Evolutionary conservation across 1,140 invertebrate genomes (phyloP).

Genomic region (Drosophila subpulchrella): DNA sequence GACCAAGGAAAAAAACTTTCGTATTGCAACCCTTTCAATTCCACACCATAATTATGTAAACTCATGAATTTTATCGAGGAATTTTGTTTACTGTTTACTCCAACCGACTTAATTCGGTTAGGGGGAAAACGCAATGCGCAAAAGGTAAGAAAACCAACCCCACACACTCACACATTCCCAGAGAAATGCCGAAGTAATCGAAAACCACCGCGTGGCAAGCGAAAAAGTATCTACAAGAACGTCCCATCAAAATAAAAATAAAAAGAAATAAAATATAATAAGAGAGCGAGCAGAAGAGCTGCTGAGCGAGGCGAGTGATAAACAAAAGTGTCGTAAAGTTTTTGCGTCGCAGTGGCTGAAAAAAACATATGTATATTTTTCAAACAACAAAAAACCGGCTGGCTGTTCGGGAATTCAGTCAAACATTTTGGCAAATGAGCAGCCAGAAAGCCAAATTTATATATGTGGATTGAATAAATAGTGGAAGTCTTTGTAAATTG

Average conservation of each 20-base stretch:
- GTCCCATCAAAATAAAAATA: constrained; percentile 28
- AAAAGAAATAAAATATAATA: constrained; percentile 17
- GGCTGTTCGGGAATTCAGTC: constrained; percentile 19
- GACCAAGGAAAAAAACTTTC: too few species aligned
- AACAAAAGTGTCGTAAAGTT: constrained; percentile 74
- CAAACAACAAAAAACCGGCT: constrained; percentile 33
- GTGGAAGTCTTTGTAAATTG: constrained; percentile 57
- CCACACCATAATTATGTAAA: not conserved
- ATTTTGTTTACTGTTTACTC: constrained; percentile 49
- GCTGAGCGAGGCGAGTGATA: constrained; percentile 19
- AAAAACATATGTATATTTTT: constrained; percentile 25
- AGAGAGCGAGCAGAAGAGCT: constrained; percentile 22
- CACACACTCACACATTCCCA: not conserved
- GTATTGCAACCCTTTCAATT: not conserved
- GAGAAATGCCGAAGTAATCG: constrained; percentile 32
- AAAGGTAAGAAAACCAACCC: constrained; percentile 55
- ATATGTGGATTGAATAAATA: constrained; percentile 52
- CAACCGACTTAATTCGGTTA: constrained; percentile 15
- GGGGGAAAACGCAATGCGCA: constrained; percentile 70
- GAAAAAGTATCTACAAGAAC: constrained; percentile 73
- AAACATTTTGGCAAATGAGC: constrained; percentile 51
- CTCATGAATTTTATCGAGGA: constrained; percentile 12
- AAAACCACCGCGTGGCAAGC: constrained; percentile 63
- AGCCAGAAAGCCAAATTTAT: constrained; percentile 9
- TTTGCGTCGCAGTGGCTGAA: constrained; percentile 68